Base-by-base conservation (phyloP, 2,888 invertebrate genomes). In the Erebia aethiops region DNA sequence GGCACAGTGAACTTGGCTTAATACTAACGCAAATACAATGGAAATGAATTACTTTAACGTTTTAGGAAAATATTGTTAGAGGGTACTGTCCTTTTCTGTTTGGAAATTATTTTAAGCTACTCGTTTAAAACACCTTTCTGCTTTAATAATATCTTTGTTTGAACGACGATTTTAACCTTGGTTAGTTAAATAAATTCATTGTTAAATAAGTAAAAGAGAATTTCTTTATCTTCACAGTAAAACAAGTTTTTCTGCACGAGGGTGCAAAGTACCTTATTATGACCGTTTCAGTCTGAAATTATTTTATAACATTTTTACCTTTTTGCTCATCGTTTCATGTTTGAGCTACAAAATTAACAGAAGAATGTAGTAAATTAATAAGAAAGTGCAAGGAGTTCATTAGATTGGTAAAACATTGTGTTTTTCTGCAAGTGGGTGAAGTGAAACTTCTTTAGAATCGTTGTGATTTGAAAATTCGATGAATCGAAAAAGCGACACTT, bases 11-110 rank as follows among this genome's bases (percentile, higher is more conserved):
- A 61, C 46, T 13, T 21, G 16, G 13, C 61, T 14, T 46, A 21
- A 61, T 18, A 46, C 18, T 61, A 61, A 61, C 61, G 13, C 67
- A 67, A 57, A 67, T 56, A 18, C 57, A 57, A 67, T 67, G 54
- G 49, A 18, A 67, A 49, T 26, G 67, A 46, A 67, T 57, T 57
- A 67, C 57, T 66, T 46, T 21, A 66, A 57, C 21, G 57, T 67
- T 67, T 57, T 65, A 41, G 46, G 57, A 46, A 49, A 67, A 67
- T 67, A 49, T 46, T 57, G 18, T 67, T 26, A 2, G 46, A 46
- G 13, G 57, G 46, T 56, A 41, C 16, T n/a, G 46, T 26, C 67
- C 21, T 66, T 67, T 65, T 21, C 10, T 46, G 41, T 66, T 14
- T 56, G 54, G 16, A 8, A 52, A 52, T 52, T 64, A 64, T 64